Conservation (phyloP, 2,113 vertebrate genomes). For the Calidris pugnax region DNA sequence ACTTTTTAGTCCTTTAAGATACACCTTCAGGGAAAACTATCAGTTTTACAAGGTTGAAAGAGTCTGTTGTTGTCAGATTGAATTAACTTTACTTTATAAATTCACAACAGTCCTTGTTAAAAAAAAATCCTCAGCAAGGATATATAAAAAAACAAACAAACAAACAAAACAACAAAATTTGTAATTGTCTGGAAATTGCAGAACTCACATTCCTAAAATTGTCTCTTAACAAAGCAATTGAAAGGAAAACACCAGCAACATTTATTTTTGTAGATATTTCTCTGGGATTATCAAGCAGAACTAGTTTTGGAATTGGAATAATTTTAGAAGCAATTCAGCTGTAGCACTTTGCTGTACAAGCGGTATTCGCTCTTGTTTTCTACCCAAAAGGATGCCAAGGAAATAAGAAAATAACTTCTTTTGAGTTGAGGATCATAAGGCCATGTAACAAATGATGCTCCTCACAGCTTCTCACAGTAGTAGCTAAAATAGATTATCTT, state of each 20-base stretch:
- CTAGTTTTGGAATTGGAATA: background rate
- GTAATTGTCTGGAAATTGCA: background rate
- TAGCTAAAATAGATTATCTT: background rate
- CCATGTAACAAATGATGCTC: background rate
- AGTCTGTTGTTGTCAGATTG: background rate
- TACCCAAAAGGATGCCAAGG: background rate
- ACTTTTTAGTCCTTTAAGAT: background rate
- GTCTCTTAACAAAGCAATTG: background rate
- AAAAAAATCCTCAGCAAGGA: background rate
- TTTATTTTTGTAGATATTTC: background rate
- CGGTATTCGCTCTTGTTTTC: background rate
- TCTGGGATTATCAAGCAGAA: background rate
- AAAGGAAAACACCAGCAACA: background rate
- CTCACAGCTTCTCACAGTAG: background rate
- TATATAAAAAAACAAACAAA: background rate
- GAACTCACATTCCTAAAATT: background rate
- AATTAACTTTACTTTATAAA: background rate
- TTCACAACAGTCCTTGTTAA: background rate
- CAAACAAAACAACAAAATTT: background rate
- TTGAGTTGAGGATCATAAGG: background rate
- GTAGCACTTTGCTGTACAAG: background rate
- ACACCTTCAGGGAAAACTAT: background rate
- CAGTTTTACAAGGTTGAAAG: background rate
- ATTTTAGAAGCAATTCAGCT: constrained; percentile 26
- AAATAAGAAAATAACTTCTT: constrained; percentile 26